Evolutionary conservation across 2,888 invertebrate species (phyloP).

Genomic region (Andrena haemorrhoa): DNA sequence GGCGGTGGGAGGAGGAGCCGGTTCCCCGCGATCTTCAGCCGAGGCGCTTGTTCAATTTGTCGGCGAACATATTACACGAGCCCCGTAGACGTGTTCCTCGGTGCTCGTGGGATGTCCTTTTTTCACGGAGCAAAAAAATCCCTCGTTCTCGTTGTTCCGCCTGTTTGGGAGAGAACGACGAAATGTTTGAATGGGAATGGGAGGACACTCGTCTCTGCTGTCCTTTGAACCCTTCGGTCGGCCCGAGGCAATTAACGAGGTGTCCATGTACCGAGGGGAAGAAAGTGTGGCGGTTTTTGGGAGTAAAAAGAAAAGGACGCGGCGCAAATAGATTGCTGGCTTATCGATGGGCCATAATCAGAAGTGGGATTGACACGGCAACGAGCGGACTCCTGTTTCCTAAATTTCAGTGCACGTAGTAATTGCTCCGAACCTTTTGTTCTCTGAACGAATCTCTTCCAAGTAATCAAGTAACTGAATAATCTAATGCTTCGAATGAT

Average conservation of each 20-base stretch:
- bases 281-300: not conserved
- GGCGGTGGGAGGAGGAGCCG: slow-evolving; percentile 2
- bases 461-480: too few species aligned
- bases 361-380: too few species aligned
- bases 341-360: too few species aligned
- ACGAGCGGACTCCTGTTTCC: too few species aligned
- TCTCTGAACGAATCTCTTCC: too few species aligned
- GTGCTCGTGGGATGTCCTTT: not conserved
- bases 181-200: slow-evolving; percentile 13
- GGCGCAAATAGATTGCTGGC: too few species aligned
- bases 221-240: not conserved
- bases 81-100: slow-evolving; percentile 14
- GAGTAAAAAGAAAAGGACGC: too few species aligned
- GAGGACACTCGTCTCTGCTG: not conserved
- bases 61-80: slow-evolving; percentile 42
- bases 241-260: slow-evolving; percentile 39
- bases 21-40: slow-evolving; percentile 38
- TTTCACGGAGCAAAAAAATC: slow-evolving; percentile 4
- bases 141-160: too few species aligned
- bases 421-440: too few species aligned
- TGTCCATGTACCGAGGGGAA: slow-evolving; percentile 16
- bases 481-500: too few species aligned
- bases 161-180: too few species aligned
- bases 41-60: slow-evolving; percentile 56
- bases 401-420: too few species aligned